phyloP scores from a whole-genome alignment of 2,888 invertebrate genomes.

The Seira musarum region DNA sequence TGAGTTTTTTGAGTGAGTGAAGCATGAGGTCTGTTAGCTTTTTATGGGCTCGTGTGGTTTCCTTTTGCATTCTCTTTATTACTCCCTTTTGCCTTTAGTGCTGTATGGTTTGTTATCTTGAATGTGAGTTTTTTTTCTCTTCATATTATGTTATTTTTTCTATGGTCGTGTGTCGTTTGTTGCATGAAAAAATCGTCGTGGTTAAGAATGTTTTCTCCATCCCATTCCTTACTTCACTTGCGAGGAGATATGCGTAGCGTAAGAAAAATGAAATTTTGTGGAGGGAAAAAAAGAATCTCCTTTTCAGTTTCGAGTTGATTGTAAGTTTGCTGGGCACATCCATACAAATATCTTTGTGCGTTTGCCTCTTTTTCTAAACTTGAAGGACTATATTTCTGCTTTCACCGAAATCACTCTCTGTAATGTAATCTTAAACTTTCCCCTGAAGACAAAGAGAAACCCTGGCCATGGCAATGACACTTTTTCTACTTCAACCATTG shows the following conservation, averaged over 20 bases:
- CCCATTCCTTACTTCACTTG: background rate
- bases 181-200: background rate
- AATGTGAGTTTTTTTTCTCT: constrained; percentile 36
- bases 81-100: constrained; percentile 45
- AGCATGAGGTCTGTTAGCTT: constrained; percentile 53
- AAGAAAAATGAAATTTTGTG: background rate
- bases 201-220: background rate
- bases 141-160: background rate
- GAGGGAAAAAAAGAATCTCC: background rate
- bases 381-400: no score
- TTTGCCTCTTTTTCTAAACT: background rate
- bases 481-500: constrained; percentile 30
- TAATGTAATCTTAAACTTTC: constrained; percentile 48
- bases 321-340: background rate
- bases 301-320: background rate
- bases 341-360: background rate
- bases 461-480: constrained; percentile 48
- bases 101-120: constrained; percentile 44
- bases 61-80: constrained; percentile 49
- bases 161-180: background rate
- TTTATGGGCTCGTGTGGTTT: constrained; percentile 51
- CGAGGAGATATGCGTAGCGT: background rate
- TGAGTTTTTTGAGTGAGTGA: constrained; percentile 41
- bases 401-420: background rate
- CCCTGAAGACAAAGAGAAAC: constrained; percentile 41